phyloP scores from a whole-genome alignment of 23 tunicate genomes.

The Pegea sp. region DNA sequence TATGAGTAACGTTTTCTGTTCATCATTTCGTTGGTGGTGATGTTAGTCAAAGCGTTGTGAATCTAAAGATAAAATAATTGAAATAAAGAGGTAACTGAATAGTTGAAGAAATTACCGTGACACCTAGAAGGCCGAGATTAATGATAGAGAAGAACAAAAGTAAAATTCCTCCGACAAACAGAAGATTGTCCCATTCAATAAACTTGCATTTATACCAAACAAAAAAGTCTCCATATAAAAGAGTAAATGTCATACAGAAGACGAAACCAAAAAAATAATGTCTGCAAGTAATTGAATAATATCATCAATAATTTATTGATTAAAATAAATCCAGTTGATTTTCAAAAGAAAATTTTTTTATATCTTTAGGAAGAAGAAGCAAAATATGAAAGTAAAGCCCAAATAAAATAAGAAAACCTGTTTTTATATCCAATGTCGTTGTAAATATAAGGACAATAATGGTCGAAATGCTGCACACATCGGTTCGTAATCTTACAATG shows the following conservation, averaged over 20 bases:
- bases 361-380: not conserved
- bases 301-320: not conserved
- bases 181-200: slow-evolving; percentile 18
- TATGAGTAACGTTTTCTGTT: slow-evolving; percentile 63
- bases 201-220: slow-evolving; percentile 26
- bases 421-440: slow-evolving; percentile 80
- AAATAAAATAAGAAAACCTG: slow-evolving; percentile 11
- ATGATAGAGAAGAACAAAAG: slow-evolving; percentile 40
- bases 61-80: slow-evolving; percentile 5
- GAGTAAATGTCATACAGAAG: slow-evolving; percentile 39
- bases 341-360: no score
- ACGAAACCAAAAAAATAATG: slow-evolving; percentile 62
- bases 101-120: no score
- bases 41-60: slow-evolving; percentile 48
- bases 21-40: slow-evolving; percentile 76
- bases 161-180: slow-evolving; percentile 42
- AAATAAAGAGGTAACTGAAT: not conserved
- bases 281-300: slow-evolving; percentile 7
- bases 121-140: slow-evolving; percentile 9
- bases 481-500: slow-evolving; percentile 92
- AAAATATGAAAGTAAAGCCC: not conserved
- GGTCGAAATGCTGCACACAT: slow-evolving; percentile 95
- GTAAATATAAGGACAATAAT: slow-evolving; percentile 93
- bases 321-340: not conserved
- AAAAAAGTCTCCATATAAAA: slow-evolving; percentile 49